Evolutionary conservation across 2,797 vertebrate genomes (phyloP).

Genomic region (Eleutherodactylus coqui): DNA sequence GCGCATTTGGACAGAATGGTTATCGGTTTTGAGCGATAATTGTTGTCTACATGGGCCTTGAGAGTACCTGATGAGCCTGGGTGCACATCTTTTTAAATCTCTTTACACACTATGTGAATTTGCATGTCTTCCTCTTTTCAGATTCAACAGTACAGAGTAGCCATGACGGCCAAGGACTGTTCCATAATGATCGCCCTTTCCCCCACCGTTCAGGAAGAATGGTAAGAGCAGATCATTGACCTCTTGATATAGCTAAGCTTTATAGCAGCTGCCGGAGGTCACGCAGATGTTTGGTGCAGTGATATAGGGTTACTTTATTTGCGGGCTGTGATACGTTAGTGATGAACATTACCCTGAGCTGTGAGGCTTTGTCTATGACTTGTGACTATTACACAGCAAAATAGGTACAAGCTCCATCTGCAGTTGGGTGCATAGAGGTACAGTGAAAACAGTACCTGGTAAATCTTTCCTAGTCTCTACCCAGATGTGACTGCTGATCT

Average conservation of each 20-base stretch:
- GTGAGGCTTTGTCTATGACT: no score
- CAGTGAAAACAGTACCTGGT: no score
- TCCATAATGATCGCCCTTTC: slow-evolving; percentile 94
- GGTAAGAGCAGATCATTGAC: slow-evolving; percentile 71
- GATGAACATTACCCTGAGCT: not conserved
- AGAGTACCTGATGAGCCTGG: not conserved
- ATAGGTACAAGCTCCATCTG: no score
- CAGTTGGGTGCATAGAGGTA: no score
- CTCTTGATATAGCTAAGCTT: not conserved
- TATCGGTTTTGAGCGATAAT: no score
- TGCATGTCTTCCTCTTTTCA: slow-evolving; percentile 64
- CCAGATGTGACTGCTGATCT: no score
- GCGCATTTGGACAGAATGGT: no score
- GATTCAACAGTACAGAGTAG: slow-evolving; percentile 94
- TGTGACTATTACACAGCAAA: no score
- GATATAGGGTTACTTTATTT: not conserved
- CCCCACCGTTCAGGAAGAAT: slow-evolving; percentile 84
- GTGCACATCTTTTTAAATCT: not conserved
- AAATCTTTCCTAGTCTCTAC: no score
- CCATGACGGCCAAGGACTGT: slow-evolving; percentile 98
- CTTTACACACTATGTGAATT: not conserved
- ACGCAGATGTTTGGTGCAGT: not conserved
- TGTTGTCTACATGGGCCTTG: no score
- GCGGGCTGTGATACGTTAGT: not conserved
- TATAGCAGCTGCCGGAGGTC: not conserved